A percentile compares a stretch with the other conserved stretches of the same genome.
Conservation (phyloP, 2,797 vertebrate genomes). For the Propithecus deckenii region DNA sequence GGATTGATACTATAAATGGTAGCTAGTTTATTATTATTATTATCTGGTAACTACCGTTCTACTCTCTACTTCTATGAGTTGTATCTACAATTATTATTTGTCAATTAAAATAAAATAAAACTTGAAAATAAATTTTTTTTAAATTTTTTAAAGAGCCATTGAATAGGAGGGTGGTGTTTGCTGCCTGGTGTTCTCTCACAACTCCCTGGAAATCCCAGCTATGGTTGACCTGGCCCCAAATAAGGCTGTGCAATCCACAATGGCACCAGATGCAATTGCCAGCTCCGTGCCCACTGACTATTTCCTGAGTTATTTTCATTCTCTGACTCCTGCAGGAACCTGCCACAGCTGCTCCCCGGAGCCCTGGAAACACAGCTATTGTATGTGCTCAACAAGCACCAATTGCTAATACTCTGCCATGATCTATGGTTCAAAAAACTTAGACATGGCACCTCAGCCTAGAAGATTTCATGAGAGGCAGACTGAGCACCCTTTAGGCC, state of each 20-base stretch:
- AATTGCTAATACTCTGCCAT: background rate
- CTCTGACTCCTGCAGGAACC: background rate
- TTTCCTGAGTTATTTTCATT: background rate
- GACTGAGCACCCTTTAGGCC: background rate
- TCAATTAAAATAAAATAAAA: background rate
- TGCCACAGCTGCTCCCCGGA: background rate
- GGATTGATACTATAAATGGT: background rate
- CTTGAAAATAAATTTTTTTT: background rate
- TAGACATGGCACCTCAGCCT: background rate
- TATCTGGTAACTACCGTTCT: background rate
- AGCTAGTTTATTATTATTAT: background rate
- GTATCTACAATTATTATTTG: background rate
- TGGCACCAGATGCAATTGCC: background rate
- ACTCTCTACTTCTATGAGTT: background rate
- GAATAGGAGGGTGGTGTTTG: slow-evolving; percentile 1
- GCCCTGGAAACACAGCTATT: background rate
- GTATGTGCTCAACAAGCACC: background rate
- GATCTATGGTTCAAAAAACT: slow-evolving; percentile 1
- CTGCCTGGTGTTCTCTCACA: slow-evolving; percentile 49
- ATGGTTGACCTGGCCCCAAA: slow-evolving; percentile 15
- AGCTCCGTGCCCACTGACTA: background rate
- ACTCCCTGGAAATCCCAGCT: slow-evolving; percentile 64
- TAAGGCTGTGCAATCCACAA: slow-evolving; percentile 4
- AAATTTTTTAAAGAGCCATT: slow-evolving; percentile 41
- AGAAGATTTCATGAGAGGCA: background rate